Evolutionary conservation across 1,140 invertebrate genomes (phyloP), one percentile per base, ranked within the genome.

Genomic region (Bursaphelenchus mucronatus): DNA sequence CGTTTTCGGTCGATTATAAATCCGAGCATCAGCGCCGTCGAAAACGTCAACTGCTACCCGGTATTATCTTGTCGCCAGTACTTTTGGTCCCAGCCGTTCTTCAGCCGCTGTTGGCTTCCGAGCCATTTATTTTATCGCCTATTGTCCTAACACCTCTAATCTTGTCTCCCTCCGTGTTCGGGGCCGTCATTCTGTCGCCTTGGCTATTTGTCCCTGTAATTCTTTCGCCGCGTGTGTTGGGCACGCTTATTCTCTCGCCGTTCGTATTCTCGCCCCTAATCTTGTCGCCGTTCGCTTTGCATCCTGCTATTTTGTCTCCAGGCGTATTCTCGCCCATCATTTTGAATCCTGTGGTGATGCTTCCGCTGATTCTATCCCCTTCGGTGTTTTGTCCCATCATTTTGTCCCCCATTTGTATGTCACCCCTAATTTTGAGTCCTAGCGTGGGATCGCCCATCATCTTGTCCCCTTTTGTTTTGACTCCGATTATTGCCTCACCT

Each of bases 201-300:
- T 53, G 54, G 44, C 5, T 30, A 5, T 30, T 30, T 30, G 30
- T 30, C 5, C 30, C 30, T 30, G 30, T 30, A 1, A 44, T 59
- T 17, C 40, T 59, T 39, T 13, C 72, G 71, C 41, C 53, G 76
- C 17, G 47, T 46, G 52, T 75, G 11, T 10, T 72, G 3, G 57
- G 64, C 1, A 73, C 78, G 6, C 30, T 75, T 17, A 64, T 74
- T 19, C 19, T 75, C 39, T 72, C 72, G 10, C 73, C 73, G 1
- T 75, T 74, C 19, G 54, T 75, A 5, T 30, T 30, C 30, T 30
- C 30, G 30, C 30, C 30, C 5, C 30, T 30, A 30, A 30, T 30
- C 30, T 30, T 30, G 30, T 52, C 47, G 45, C 46, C 64, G 17
- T 49, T 51, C 15, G 41, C 64, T 30, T 52, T 66, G 41, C 64